Conservation (phyloP, 2,797 vertebrate species). For the Coilia nasus region DNA sequence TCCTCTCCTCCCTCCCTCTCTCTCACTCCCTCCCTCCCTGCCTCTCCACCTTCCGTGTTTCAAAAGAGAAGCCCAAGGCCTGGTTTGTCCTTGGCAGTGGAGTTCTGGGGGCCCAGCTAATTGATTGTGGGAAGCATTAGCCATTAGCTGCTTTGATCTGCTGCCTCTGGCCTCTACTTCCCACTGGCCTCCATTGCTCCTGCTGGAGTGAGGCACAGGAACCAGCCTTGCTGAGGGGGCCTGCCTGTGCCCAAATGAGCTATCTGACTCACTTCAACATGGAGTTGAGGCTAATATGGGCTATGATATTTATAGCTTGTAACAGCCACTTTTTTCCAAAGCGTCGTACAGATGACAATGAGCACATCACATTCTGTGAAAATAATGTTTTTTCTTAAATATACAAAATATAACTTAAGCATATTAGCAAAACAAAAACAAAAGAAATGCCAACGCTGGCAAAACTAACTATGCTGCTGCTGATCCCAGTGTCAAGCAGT, state of each 20-base stretch:
- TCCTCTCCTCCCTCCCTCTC: conserved; percentile 37
- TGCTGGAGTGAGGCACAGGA: background rate
- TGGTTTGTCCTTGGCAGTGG: conserved; percentile 41
- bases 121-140: conserved; percentile 44
- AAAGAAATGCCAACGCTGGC: no score
- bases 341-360: no score
- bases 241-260: background rate
- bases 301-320: no score
- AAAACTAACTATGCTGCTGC: no score
- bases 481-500: background rate
- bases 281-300: background rate
- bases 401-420: no score
- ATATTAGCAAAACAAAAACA: no score
- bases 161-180: conserved; percentile 36
- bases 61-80: background rate
- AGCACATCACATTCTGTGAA: no score
- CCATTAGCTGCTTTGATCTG: conserved; percentile 54
- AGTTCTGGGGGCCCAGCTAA: background rate
- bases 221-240: background rate
- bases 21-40: conserved; percentile 30
- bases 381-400: no score
- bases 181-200: background rate
- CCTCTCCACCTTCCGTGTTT: conserved; percentile 24
- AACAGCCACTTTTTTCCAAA: no score
- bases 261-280: background rate